Evolutionary conservation across 2,888 invertebrate species (phyloP).

Genomic region (Dryomyza anilis): DNA sequence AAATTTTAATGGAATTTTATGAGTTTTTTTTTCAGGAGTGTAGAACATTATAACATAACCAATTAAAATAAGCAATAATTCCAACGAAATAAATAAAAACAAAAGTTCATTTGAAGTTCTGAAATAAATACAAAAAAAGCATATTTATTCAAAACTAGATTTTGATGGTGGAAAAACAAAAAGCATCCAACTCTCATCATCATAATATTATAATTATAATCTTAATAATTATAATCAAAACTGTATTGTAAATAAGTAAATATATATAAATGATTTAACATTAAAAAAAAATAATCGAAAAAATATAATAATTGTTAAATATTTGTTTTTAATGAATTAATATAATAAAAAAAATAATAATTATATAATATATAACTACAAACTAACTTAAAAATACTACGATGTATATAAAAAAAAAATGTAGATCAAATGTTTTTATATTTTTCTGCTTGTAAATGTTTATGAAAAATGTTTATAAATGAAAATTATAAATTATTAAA

Average conservation of each 20-base stretch:
- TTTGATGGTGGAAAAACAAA: conserved; percentile 37
- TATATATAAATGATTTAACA: conserved; percentile 29
- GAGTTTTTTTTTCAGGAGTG: neutral
- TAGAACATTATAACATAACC: neutral
- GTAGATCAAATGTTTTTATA: conserved; percentile 21
- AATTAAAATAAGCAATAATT: neutral
- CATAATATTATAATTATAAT: conserved; percentile 24
- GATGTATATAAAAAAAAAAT: conserved; percentile 28
- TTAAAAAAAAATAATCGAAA: conserved; percentile 7
- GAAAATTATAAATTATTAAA: conserved; percentile 26
- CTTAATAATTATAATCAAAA: conserved; percentile 35
- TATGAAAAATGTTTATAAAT: conserved; percentile 13
- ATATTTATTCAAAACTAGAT: conserved; percentile 59
- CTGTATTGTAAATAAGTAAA: conserved; percentile 27
- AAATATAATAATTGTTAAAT: conserved; percentile 4
- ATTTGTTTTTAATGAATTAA: conserved; percentile 2
- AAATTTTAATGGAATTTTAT: no score
- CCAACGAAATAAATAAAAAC: conserved; percentile 16
- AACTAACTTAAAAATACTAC: conserved; percentile 18
- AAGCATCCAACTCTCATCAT: no score
- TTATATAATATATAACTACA: conserved; percentile 8
- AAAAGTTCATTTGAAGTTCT: conserved; percentile 46
- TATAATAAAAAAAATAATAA: conserved; percentile 3
- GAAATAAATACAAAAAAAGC: conserved; percentile 59
- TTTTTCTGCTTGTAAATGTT: conserved; percentile 9